phyloP scores from a whole-genome alignment of 2,113 vertebrate species.

The Nicator chloris region DNA sequence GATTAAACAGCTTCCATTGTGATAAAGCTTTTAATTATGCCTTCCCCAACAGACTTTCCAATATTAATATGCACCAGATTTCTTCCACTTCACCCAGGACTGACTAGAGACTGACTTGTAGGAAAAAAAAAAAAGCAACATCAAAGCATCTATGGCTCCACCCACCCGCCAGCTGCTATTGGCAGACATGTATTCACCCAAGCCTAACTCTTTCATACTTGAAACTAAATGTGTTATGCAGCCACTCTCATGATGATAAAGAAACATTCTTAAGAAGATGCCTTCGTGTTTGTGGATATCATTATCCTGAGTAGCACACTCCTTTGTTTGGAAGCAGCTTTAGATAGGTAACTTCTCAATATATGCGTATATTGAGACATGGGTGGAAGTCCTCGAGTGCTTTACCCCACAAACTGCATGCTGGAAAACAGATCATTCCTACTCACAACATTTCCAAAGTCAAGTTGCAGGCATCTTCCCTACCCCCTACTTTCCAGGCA shows the following conservation, averaged over 20 bases:
- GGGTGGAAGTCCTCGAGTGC: background rate
- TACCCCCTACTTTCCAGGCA: background rate
- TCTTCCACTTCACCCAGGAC: background rate
- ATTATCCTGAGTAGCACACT: background rate
- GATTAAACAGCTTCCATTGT: background rate
- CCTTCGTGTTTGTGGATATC: background rate
- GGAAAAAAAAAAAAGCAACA: background rate
- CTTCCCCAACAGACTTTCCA: background rate
- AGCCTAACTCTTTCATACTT: background rate
- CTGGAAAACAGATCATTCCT: background rate
- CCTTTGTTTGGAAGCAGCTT: background rate
- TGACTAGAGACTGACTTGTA: background rate
- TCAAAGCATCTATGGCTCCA: background rate
- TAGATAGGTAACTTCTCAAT: background rate
- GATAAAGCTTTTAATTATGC: background rate
- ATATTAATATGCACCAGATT: background rate
- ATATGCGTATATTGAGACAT: rapidly evolving
- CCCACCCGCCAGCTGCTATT: background rate
- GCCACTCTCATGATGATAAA: background rate
- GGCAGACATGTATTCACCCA: background rate
- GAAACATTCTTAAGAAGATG: background rate
- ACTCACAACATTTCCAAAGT: background rate
- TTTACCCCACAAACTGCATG: background rate
- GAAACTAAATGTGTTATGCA: background rate
- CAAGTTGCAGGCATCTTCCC: background rate